Percentiles rank a stretch among this genome's conserved stretches.
Evolutionary conservation across 2,113 vertebrate genomes (phyloP).

Genomic region (Ceyx margarethae): DNA sequence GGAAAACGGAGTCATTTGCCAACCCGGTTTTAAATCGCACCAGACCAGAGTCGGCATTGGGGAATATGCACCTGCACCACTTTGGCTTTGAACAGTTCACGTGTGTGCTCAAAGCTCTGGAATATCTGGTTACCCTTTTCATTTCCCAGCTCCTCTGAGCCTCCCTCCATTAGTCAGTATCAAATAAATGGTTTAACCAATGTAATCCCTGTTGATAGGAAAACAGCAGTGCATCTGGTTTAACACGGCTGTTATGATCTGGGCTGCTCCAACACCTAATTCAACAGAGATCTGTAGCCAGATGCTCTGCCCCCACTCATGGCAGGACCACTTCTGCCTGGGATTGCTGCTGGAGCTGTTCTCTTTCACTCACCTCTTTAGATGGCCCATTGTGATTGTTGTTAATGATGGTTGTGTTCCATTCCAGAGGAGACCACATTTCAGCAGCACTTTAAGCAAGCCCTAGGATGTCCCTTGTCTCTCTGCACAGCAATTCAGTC

Average conservation of each 20-base stretch:
- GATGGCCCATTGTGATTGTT: not conserved
- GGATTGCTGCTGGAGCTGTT: not conserved
- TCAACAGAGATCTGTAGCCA: not conserved
- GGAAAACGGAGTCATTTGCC: not conserved
- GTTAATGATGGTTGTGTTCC: not conserved
- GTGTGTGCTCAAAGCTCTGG: accelerated
- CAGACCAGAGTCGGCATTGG: not conserved
- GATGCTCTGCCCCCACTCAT: accelerated
- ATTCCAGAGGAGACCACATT: not conserved
- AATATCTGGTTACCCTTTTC: conserved; percentile 10
- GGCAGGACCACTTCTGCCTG: not conserved
- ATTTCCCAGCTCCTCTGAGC: not conserved
- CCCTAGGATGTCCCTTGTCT: not conserved
- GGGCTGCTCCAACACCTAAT: not conserved
- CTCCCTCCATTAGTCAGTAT: not conserved
- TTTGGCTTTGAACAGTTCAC: not conserved
- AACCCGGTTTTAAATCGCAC: not conserved
- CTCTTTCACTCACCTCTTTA: not conserved
- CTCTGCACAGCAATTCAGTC: not conserved
- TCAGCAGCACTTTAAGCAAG: not conserved
- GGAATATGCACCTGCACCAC: conserved; percentile 47
- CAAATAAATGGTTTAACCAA: conserved; percentile 26
- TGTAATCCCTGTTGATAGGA: conserved; percentile 5
- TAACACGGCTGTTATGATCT: not conserved
- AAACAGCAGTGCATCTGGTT: not conserved